Base-by-base conservation (phyloP, 2,113 vertebrate genomes). In the Polyodon spathula region DNA sequence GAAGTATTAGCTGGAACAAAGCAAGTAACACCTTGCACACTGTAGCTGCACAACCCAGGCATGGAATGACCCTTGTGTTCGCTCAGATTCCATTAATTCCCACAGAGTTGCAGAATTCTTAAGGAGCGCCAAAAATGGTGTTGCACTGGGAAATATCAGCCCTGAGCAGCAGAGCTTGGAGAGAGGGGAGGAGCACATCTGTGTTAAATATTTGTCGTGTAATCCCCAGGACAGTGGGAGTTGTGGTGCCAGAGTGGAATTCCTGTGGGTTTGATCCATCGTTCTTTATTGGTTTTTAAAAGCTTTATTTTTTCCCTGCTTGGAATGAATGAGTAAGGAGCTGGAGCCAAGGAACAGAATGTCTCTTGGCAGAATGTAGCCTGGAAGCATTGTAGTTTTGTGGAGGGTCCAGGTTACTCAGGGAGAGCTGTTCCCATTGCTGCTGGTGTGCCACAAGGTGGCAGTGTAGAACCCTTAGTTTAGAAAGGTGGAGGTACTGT, bases 231-330 rank as follows among this genome's bases (percentile, higher is more conserved):
- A 76, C 84, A 87, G 85, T 78, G 65, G 78, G 83, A 78, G 80
- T 65, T 60, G 60, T 67, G 56, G 80, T 89, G 89, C 91, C 90
- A 90, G 79, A 83, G 78, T 76, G 85, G 83, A 90, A 93, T 93
- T 93, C 91, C 89, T 93, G 92, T 65, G 89, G 90, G 84, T 80
- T 89, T 85, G 83, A 90, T 84, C 85, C 87, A 84, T 87, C 84
- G 80, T 82, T 83, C 91, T 89, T 88, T 94, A 87, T 86, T 92
- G 84, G 87, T 90, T 88, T 84, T 86, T 87, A 84, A 86, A 86
- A 84, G 81, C 83, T 82, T 84, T 80, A 84, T 48, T 81, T 81
- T 66, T 72, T 55, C 8, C 72, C 76, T 77, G 42, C 76, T 76
- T 88, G 86, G 84, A 87, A 83, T 76, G 76, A 79, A 76, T 77